Evolutionary conservation across 2,797 vertebrate genomes (phyloP).

Genomic region (Bradypodion ventrale): DNA sequence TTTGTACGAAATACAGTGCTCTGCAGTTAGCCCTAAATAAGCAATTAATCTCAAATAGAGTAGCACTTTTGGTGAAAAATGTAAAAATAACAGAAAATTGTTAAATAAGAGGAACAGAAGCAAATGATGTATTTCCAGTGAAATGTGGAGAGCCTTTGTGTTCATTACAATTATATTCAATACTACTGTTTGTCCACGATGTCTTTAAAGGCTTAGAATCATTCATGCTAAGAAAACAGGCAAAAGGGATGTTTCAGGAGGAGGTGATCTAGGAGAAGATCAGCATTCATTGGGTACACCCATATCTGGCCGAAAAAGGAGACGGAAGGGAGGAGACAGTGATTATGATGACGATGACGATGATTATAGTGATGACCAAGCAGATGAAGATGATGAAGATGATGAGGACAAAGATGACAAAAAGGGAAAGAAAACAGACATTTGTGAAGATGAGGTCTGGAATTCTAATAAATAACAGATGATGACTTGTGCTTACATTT

Average conservation of each 20-base stretch:
- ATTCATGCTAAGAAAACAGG: conserved; percentile 90
- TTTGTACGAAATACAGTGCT: conserved; percentile 11
- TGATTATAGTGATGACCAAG: conserved; percentile 92
- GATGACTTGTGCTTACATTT: neutral
- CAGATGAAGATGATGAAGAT: conserved; percentile 89
- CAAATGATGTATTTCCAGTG: neutral
- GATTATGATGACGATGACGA: conserved; percentile 92
- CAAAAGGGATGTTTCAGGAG: conserved; percentile 78
- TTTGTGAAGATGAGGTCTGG: conserved; percentile 89
- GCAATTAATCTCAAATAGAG: neutral
- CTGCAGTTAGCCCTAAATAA: neutral
- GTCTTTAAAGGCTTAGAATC: conserved; percentile 83
- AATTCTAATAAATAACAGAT: conserved; percentile 19
- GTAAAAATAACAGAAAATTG: neutral
- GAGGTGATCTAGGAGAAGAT: conserved; percentile 79
- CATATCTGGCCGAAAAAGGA: conserved; percentile 81
- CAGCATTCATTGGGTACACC: conserved; percentile 75
- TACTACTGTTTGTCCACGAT: conserved; percentile 41
- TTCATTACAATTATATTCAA: neutral
- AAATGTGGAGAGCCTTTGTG: neutral
- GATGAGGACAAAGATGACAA: conserved; percentile 87
- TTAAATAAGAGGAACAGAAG: conserved; percentile 16
- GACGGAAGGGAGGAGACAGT: conserved; percentile 87
- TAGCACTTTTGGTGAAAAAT: conserved; percentile 10
- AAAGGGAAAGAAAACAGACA: conserved; percentile 87